Base-by-base conservation (phyloP, 2,113 vertebrate genomes). In the Scomber japonicus region DNA sequence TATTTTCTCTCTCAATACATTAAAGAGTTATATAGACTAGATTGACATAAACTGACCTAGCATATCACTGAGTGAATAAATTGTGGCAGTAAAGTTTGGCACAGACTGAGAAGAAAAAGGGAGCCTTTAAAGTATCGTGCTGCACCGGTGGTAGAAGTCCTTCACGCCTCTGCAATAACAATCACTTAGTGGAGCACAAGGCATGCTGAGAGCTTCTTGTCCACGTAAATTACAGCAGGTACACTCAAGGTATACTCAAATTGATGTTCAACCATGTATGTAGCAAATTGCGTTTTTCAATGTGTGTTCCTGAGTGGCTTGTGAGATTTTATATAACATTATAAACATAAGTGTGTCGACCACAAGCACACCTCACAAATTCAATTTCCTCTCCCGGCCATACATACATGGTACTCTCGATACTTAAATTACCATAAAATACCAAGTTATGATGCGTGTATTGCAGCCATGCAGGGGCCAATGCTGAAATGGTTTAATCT, bases 161-260 rank as follows among this genome's bases (percentile, higher is more conserved):
- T 78, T 76, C 71, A 83, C 73, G 68, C 17, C 65, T 78, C 55
- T 17, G 59, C 59, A 71, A 70, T 54, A 68, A 78, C 70, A 67
- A 68, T 70, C 72, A 67, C 60, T 78, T 53, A 75, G 78, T 53
- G 71, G 69, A 60, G 79, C 71, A 64, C 46, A 44, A 16, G n/a
- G 53, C 55, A 21, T n/a, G 66, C 53, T 0, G 59, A 17, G 27
- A 45, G 71, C 63, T 67, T 60, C 66, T 75, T 72, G 56, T 76
- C 74, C 78, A 67, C 68, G 63, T 59, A 80, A 40, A 82, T 76
- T 30, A 76, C 16, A 51, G 65, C 62, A 57, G 72, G 56, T 45
- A 17, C 62, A 44, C 74, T 66, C 27, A 35, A 73, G n/a, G 50
- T 24, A 54, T 21, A 21, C 51, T 83, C 63, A 51, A 27, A 77